Evolutionary conservation across 1,140 invertebrate genomes (phyloP).

Genomic region (Aradophagus sp.): DNA sequence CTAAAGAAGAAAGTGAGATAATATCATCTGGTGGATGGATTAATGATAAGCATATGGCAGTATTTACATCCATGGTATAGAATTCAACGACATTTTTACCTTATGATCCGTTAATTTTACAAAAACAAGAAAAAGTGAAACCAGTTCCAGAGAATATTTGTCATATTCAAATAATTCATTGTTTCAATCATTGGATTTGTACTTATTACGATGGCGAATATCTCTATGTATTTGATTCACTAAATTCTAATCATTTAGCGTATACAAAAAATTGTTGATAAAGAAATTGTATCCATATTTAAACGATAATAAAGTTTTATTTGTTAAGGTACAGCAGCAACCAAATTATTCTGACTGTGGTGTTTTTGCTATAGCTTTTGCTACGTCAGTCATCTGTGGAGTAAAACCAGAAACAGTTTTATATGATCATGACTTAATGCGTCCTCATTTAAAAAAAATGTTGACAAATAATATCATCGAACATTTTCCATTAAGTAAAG

Average conservation of each 20-base stretch:
- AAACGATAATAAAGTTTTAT: neutral
- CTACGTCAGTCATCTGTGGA: conserved; percentile 11
- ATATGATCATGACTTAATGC: conserved; percentile 4
- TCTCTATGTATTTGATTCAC: conserved; percentile 1
- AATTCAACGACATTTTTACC: conserved; percentile 15
- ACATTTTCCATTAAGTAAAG: too few relatives aligned
- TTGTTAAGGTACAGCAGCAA: conserved; percentile 14
- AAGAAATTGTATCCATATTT: neutral
- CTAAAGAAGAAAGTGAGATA: neutral
- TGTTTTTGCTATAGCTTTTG: conserved; percentile 38
- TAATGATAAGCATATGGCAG: conserved; percentile 3
- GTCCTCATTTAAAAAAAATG: too few relatives aligned
- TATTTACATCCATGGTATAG: conserved; percentile 8
- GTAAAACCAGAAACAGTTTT: conserved; percentile 7
- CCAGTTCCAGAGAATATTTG: conserved; percentile 3
- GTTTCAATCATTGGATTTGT: conserved; percentile 13
- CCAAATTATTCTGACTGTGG: conserved; percentile 29
- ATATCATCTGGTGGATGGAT: conserved; percentile 7
- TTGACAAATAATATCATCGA: too few relatives aligned
- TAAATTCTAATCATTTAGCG: neutral
- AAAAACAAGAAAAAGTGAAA: conserved; percentile 8
- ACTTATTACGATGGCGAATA: neutral
- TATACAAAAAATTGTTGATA: neutral
- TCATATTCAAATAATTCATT: conserved; percentile 26
- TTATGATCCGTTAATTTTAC: conserved; percentile 10